Percentiles rank a stretch among this genome's conserved stretches.
These are phyloP conservation scores for Dasysyrphus tricinctus DNA, from an alignment of 2,888 invertebrate species.

Conservation along the genomic window DNA sequence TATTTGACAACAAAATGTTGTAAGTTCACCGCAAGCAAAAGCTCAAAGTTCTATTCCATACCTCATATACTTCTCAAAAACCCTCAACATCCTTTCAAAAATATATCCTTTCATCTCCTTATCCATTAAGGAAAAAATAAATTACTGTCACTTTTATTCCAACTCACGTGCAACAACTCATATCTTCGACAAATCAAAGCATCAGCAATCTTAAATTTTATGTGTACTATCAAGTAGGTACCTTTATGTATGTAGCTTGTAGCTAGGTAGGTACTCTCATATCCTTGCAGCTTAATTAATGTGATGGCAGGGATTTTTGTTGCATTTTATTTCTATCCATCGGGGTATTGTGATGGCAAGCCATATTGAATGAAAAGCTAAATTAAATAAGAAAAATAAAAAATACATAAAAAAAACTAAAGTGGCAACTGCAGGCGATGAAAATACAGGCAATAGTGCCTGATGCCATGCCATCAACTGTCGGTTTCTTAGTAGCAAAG, in stretches of 20 bases:
- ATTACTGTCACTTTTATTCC: constrained; percentile 67
- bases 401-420: constrained; percentile 17
- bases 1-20: background rate
- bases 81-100: background rate
- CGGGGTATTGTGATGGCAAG: constrained; percentile 10
- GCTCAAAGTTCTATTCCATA: background rate
- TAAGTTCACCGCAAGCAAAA: background rate
- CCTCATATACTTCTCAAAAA: background rate
- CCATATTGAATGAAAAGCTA: constrained; percentile 41
- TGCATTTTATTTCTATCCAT: constrained; percentile 43
- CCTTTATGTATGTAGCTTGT: too few species aligned
- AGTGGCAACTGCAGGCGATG: constrained; percentile 45
- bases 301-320: constrained; percentile 63
- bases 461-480: constrained; percentile 44
- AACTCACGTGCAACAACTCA: constrained; percentile 55
- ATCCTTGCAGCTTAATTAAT: constrained; percentile 69
- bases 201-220: constrained; percentile 9
- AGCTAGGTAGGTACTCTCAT: background rate
- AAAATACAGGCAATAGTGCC: constrained; percentile 22
- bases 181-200: constrained; percentile 39
- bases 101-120: constrained; percentile 27
- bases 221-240: background rate
- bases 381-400: constrained; percentile 6
- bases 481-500: constrained; percentile 56
- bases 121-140: constrained; percentile 30